phyloP scores from a whole-genome alignment of 2,888 invertebrate species.

The Hemistola chrysoprasaria region DNA sequence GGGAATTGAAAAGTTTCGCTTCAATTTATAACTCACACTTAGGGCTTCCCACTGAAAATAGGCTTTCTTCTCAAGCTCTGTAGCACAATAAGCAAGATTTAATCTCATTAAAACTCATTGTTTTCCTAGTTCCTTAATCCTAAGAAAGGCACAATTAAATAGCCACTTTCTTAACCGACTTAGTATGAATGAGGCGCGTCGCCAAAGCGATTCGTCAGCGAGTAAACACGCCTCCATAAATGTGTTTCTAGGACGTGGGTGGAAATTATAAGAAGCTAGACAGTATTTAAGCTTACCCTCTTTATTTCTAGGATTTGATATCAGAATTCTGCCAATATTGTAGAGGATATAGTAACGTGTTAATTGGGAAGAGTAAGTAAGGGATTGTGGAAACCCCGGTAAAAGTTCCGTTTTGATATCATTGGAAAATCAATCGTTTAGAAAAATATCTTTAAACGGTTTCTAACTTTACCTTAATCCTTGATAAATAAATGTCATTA shows the following conservation, averaged over 20 bases:
- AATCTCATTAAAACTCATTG: neutral
- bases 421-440: slow-evolving; percentile 6
- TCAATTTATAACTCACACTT: too few species aligned
- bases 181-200: slow-evolving; percentile 20
- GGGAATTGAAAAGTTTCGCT: too few species aligned
- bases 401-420: slow-evolving; percentile 3
- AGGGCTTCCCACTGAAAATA: too few species aligned
- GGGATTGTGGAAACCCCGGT: neutral
- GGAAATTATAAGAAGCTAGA: slow-evolving; percentile 6
- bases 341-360: too few species aligned
- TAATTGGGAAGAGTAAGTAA: too few species aligned
- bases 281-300: slow-evolving; percentile 11
- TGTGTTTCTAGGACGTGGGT: slow-evolving; percentile 26
- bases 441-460: neutral
- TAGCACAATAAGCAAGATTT: neutral
- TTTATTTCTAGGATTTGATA: too few species aligned
- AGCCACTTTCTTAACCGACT: slow-evolving; percentile 12
- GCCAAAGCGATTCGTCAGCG: slow-evolving; percentile 23
- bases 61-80: too few species aligned
- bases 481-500: too few species aligned
- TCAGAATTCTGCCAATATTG: too few species aligned
- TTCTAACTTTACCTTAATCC: too few species aligned
- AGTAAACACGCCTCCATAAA: slow-evolving; percentile 22
- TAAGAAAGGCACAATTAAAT: slow-evolving; percentile 12
- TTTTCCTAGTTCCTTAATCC: slow-evolving; percentile 6